These are phyloP conservation scores for Yoshiicerus persimilis DNA, from an alignment of 1,140 invertebrate species.

Conservation along the genomic window DNA sequence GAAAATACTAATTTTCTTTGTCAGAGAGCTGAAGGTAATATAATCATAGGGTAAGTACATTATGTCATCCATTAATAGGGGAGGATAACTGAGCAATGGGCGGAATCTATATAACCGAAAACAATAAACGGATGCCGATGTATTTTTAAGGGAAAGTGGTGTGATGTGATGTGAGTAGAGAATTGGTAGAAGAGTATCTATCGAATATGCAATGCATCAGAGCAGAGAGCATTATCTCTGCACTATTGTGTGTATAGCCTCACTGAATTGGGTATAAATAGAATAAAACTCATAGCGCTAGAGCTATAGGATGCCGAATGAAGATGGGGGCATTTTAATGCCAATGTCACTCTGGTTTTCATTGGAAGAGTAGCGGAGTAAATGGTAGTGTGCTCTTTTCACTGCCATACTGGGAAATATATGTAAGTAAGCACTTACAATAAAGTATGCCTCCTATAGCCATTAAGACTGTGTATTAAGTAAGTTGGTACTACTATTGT, in stretches of 20 bases:
- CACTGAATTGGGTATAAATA: background rate
- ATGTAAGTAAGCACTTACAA: background rate
- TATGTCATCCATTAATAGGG: background rate
- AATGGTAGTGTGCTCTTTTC: background rate
- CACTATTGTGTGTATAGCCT: too few species aligned
- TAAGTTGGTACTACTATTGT: background rate
- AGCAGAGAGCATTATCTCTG: too few species aligned
- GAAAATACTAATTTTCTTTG: background rate
- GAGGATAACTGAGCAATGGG: background rate
- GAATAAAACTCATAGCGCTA: background rate
- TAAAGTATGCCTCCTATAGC: background rate
- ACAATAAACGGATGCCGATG: background rate
- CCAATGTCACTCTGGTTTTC: background rate
- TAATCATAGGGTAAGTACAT: background rate
- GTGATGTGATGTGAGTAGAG: background rate
- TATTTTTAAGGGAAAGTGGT: background rate
- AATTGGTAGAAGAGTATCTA: background rate
- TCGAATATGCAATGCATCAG: too few species aligned
- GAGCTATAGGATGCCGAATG: background rate
- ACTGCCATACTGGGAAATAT: background rate
- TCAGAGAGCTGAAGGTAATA: background rate
- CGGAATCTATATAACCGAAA: background rate
- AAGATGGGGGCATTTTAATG: background rate
- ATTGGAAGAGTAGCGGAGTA: background rate
- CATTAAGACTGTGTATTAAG: background rate